Conservation (phyloP, 2,113 vertebrate genomes). For the Onychostoma macrolepis region DNA sequence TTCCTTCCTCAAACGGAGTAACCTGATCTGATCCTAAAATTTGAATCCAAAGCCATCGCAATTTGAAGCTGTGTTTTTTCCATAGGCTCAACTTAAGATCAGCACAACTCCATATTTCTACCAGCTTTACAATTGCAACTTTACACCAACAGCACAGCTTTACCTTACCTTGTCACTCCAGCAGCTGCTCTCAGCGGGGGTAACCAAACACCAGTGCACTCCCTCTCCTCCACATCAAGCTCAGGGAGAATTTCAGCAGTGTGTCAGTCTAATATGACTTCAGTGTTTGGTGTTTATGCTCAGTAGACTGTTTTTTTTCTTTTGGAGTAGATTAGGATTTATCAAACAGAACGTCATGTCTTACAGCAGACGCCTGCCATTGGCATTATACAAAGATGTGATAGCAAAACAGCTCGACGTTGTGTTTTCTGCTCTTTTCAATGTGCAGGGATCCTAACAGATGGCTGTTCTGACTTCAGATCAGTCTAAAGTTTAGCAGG, state of each 20-base stretch:
- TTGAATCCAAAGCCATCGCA: constrained; percentile 19
- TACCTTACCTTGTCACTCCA: constrained; percentile 36
- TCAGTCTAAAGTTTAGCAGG: constrained; percentile 18
- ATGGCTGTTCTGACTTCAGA: constrained; percentile 21
- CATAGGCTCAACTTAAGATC: background rate
- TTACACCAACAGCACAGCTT: constrained; percentile 17
- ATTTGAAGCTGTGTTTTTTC: constrained; percentile 28
- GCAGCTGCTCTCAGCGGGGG: constrained; percentile 23
- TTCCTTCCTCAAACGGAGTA: background rate
- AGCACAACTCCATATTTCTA: constrained; percentile 16
- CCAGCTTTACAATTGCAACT: constrained; percentile 32
- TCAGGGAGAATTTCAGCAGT: background rate
- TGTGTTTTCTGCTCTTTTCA: background rate
- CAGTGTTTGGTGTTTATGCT: background rate
- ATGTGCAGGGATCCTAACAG: background rate
- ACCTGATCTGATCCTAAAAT: constrained; percentile 23
- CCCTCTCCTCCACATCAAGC: constrained; percentile 18
- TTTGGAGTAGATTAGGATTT: background rate
- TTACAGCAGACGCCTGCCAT: background rate
- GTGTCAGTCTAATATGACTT: background rate
- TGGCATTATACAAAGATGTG: background rate
- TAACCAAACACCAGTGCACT: constrained; percentile 16
- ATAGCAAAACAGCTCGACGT: background rate
- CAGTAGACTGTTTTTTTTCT: background rate
- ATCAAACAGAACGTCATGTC: background rate